Conservation (phyloP, 2,797 vertebrate genomes). For the Bradypodion pumilum region DNA sequence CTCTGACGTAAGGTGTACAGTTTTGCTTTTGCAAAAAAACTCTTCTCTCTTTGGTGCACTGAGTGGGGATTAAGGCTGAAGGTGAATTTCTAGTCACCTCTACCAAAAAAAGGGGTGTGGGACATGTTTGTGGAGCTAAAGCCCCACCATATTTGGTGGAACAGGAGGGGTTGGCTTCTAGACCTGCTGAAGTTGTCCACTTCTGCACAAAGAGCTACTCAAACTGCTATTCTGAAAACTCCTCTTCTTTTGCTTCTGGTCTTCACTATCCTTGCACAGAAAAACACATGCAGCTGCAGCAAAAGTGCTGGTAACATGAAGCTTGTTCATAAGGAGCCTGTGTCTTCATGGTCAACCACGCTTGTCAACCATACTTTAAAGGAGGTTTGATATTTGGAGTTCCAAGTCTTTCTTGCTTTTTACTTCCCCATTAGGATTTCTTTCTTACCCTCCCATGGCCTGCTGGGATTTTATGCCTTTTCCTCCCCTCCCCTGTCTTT, state of each 20-base stretch:
- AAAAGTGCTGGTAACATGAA: background rate
- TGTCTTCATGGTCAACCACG: background rate
- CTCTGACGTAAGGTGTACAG: background rate
- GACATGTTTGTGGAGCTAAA: background rate
- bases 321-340: background rate
- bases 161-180: background rate
- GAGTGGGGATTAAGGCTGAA: background rate
- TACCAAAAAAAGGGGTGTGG: no score
- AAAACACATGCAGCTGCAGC: background rate
- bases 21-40: background rate
- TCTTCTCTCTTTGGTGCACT: no score
- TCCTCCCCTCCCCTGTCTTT: conserved; percentile 25
- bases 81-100: background rate
- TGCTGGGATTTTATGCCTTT: background rate
- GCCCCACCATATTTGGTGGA: background rate
- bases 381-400: background rate
- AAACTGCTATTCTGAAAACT: background rate
- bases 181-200: background rate
- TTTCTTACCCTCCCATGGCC: no score
- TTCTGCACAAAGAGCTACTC: background rate
- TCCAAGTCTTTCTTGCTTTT: background rate
- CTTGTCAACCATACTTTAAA: background rate
- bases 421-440: rapidly evolving
- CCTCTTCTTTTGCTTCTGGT: background rate
- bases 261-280: background rate